Percentiles rank a stretch among this genome's conserved stretches.
phyloP scores from a whole-genome alignment of 2,888 invertebrate species.

The Psylliodes chrysocephalus region DNA sequence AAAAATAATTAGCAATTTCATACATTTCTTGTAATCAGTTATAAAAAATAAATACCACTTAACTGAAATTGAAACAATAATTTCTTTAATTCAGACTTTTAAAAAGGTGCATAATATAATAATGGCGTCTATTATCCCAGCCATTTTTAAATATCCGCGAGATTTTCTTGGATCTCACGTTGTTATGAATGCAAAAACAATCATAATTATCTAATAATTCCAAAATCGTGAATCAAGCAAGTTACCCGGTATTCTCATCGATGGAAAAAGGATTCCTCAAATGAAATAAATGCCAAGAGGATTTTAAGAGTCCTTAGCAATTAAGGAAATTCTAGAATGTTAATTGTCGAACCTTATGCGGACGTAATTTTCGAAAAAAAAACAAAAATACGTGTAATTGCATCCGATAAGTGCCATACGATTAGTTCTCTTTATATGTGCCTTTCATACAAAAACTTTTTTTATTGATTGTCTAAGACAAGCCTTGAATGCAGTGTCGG shows the following conservation, averaged over 20 bases:
- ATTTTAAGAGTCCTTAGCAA: slow-evolving; percentile 45
- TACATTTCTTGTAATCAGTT: too few relatives aligned
- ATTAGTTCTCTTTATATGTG: slow-evolving; percentile 44
- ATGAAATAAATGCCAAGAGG: slow-evolving; percentile 41
- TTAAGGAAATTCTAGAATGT: slow-evolving; percentile 50
- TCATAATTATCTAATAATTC: slow-evolving; percentile 41
- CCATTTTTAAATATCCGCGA: too few relatives aligned
- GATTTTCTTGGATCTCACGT: slow-evolving; percentile 16
- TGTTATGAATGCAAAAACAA: slow-evolving; percentile 16
- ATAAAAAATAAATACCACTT: too few relatives aligned
- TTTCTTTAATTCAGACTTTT: too few relatives aligned
- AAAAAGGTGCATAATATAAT: too few relatives aligned
- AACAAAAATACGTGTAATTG: slow-evolving; percentile 46
- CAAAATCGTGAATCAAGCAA: slow-evolving; percentile 40
- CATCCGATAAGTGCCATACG: slow-evolving; percentile 41
- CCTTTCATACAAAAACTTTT: slow-evolving; percentile 39
- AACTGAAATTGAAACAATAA: too few relatives aligned
- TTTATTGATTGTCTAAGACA: slow-evolving; percentile 34
- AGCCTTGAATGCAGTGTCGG: slow-evolving; percentile 3
- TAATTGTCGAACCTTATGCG: slow-evolving; percentile 48
- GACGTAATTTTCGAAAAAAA: slow-evolving; percentile 45
- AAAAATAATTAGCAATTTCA: too few relatives aligned
- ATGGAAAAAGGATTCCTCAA: slow-evolving; percentile 38
- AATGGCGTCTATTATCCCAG: too few relatives aligned
- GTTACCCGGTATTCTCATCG: slow-evolving; percentile 39